A percentile compares a stretch with the other conserved stretches of the same genome.
Evolutionary conservation across 2,888 invertebrate species (phyloP).

Genomic region (Melanotus villosus): DNA sequence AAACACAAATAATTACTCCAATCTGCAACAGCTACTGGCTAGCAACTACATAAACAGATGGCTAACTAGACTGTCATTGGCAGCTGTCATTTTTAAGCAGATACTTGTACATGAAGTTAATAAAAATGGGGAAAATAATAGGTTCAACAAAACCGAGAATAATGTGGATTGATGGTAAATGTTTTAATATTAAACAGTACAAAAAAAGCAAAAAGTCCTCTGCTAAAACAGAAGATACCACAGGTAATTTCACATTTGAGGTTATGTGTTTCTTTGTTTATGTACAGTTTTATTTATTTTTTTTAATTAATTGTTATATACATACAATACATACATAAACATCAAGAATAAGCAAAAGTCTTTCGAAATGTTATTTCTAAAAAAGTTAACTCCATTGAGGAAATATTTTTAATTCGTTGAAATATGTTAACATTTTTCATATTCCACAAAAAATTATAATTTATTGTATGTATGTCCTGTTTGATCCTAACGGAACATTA

Average conservation of each 20-base stretch:
- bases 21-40: neutral
- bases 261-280: conserved; percentile 29
- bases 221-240: neutral
- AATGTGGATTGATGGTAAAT: conserved; percentile 66
- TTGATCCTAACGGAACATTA: too few species aligned
- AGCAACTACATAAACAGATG: neutral
- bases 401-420: too few species aligned
- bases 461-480: too few species aligned
- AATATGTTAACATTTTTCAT: too few species aligned
- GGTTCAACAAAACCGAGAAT: conserved; percentile 54
- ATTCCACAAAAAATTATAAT: too few species aligned
- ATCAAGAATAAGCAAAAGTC: too few species aligned
- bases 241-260: conserved; percentile 32
- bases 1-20: neutral
- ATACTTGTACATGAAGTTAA: neutral
- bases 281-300: neutral
- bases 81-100: neutral
- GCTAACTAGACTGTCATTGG: neutral
- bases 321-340: too few species aligned
- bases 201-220: conserved; percentile 40
- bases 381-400: too few species aligned
- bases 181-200: conserved; percentile 55
- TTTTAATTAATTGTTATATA: neutral
- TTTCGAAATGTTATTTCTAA: too few species aligned
- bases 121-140: conserved; percentile 33